A percentile compares a stretch with the other conserved stretches of the same genome.
These are phyloP conservation scores for Papilio polyxenes DNA, from an alignment of 1,140 invertebrate genomes.

Conservation along the genomic window DNA sequence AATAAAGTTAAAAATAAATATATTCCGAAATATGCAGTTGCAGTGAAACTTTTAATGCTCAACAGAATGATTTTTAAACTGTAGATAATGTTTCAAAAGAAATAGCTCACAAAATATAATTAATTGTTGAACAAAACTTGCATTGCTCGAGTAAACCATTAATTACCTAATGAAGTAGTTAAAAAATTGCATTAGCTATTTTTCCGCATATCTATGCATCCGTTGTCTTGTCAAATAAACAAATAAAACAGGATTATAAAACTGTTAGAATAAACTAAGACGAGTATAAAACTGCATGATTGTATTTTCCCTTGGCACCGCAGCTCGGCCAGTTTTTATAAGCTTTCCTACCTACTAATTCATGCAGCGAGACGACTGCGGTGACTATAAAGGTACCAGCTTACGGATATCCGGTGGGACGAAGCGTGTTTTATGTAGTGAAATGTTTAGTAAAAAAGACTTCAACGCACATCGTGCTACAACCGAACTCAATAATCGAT, in stretches of 20 bases:
- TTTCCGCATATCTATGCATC: too few relatives aligned
- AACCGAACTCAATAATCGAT: background rate
- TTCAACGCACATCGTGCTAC: background rate
- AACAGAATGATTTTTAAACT: background rate
- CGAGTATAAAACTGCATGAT: conserved; percentile 40
- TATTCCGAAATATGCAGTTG: background rate
- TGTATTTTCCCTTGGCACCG: conserved; percentile 62
- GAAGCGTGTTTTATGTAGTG: conserved; percentile 14
- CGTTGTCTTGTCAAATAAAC: too few relatives aligned
- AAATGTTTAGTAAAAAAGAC: conserved; percentile 19
- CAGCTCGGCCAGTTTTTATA: conserved; percentile 57
- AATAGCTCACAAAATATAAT: too few relatives aligned
- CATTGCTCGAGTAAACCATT: too few relatives aligned
- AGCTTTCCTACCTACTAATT: conserved; percentile 65
- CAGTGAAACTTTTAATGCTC: background rate
- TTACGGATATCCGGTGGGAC: conserved; percentile 35
- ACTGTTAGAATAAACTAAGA: conserved; percentile 26
- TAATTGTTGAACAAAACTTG: too few relatives aligned
- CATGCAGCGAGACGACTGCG: conserved; percentile 58
- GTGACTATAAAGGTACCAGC: conserved; percentile 44
- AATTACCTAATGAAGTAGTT: too few relatives aligned
- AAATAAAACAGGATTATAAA: too few relatives aligned
- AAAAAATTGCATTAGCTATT: too few relatives aligned
- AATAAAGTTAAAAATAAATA: background rate
- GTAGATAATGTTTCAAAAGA: too few relatives aligned